These are phyloP conservation scores for Coenonympha arcania DNA, from an alignment of 2,888 invertebrate genomes.

Conservation along the genomic window DNA sequence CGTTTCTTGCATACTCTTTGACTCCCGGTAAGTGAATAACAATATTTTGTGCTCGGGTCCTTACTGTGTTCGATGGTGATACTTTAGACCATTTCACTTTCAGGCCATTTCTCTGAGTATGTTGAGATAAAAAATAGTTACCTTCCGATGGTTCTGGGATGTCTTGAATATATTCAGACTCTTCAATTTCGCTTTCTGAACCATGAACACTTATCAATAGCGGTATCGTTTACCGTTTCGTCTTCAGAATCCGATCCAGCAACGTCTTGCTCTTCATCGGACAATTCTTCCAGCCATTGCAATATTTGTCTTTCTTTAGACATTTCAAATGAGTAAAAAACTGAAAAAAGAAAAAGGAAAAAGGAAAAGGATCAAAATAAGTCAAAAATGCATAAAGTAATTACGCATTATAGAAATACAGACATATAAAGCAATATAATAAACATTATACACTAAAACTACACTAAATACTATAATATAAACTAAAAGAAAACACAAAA, in stretches of 20 bases:
- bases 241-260: conserved; percentile 27
- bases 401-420: too few relatives aligned
- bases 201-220: conserved; percentile 18
- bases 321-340: conserved; percentile 18
- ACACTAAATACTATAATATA: too few relatives aligned
- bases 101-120: conserved; percentile 19
- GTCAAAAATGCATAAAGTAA: too few relatives aligned
- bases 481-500: too few relatives aligned
- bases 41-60: neutral
- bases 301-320: conserved; percentile 14
- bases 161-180: conserved; percentile 16
- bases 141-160: conserved; percentile 11
- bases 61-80: conserved; percentile 4
- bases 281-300: conserved; percentile 25
- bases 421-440: too few relatives aligned
- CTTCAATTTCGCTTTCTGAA: conserved; percentile 18
- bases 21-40: too few relatives aligned
- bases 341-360: too few relatives aligned
- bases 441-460: too few relatives aligned
- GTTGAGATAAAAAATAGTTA: conserved; percentile 19
- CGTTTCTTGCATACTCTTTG: too few relatives aligned
- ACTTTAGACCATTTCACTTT: conserved; percentile 13
- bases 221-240: conserved; percentile 19
- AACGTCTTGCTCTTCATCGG: conserved; percentile 27
- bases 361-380: too few relatives aligned